A percentile compares a stretch with the other conserved stretches of the same genome.
These are phyloP conservation scores for Stercorarius parasiticus DNA, from an alignment of 2,113 vertebrate species.

Conservation along the genomic window DNA sequence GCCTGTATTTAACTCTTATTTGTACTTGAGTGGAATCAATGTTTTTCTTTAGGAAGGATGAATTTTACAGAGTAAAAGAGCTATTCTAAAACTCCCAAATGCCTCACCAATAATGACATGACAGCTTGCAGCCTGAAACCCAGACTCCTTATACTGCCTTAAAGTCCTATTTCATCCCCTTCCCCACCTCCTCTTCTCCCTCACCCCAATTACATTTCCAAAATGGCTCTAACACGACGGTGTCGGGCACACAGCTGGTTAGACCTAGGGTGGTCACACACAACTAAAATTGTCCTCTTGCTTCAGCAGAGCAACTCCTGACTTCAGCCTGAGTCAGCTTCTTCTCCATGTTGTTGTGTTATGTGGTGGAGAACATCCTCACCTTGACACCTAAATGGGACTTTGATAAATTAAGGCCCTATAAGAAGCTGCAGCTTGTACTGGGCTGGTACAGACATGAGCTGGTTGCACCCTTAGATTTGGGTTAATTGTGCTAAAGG, in stretches of 20 bases:
- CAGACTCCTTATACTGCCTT: background rate
- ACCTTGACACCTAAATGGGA: background rate
- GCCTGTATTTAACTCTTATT: background rate
- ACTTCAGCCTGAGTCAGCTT: background rate
- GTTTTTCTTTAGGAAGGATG: background rate
- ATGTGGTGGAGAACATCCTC: background rate
- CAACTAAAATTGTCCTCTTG: background rate
- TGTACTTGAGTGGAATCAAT: background rate
- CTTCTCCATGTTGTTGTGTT: background rate
- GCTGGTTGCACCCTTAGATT: background rate
- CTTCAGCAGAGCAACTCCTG: background rate
- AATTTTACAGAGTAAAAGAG: background rate
- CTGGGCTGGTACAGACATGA: too few relatives aligned
- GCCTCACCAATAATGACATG: accelerated
- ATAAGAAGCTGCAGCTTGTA: background rate
- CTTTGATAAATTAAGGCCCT: background rate
- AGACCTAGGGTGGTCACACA: background rate
- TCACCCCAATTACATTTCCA: background rate
- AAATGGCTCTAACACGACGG: background rate
- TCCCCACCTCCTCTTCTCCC: background rate
- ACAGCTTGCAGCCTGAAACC: background rate
- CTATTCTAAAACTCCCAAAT: background rate
- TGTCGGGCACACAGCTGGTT: background rate
- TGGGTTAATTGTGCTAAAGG: background rate
- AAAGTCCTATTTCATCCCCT: background rate